Evolutionary conservation across 2,888 invertebrate species (phyloP), one percentile per base, ranked within the genome.

Genomic region (Cistogaster globosa): DNA sequence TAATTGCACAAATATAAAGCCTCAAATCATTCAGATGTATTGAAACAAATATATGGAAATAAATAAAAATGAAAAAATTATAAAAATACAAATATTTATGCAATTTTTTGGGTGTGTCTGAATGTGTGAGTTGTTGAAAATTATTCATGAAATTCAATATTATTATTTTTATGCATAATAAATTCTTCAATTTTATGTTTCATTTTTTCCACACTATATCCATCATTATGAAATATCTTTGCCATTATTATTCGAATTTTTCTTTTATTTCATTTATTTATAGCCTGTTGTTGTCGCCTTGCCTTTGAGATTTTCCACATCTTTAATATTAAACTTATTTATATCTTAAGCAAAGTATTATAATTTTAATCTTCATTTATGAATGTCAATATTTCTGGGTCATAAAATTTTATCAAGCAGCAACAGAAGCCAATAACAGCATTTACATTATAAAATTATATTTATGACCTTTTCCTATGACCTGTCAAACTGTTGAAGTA

Each of bases 321-420:
- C 12, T 74, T 65, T n/a, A 51, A 60, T 18, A 53, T 68, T 57
- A 48, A 53, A 76, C 63, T 1, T 74, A 38, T 77, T 9, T 72
- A 77, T 69, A 48, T 72, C 16, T 72, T 67, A 45, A 51, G 38
- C 38, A 58, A 80, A 75, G 36, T 45, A 32, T 69, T 75, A 71
- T 67, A 60, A 55, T 72, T 81, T 74, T 58, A 63, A 75, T 78
- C 69, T 74, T 12, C 78, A 69, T 82, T 75, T 78, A 85, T 85
- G 69, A 69, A 63, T 81, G 77, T 78, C 69, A 85, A 75, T 82
- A 82, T 78, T 81, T 85, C 69, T 85, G 81, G 77, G 63, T 75
- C 81, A 85, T 81, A 80, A 57, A 78, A 65, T 79, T 79, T 51
- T 38, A 58, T 65, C 65, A 72, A n/a, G 32, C 36, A 69, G 45